Conservation (phyloP, 2,113 vertebrate genomes). For the Urocynchramus pylzowi region DNA sequence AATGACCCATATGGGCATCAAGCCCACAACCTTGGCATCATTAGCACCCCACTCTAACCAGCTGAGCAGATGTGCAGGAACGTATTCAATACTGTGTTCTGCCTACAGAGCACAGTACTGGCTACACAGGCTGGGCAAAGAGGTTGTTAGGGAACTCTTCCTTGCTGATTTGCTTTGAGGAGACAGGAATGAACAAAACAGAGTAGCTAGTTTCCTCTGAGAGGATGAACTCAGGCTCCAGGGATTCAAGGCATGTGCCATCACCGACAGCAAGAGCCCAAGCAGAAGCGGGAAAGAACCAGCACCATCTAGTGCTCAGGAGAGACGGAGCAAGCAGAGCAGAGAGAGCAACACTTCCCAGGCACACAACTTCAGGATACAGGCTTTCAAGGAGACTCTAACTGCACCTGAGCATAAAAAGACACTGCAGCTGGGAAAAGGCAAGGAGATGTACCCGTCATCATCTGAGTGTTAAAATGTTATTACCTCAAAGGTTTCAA, state of each 20-base stretch:
- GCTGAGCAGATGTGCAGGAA: not conserved
- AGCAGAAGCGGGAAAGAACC: not conserved
- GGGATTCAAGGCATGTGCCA: fast-evolving
- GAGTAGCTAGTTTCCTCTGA: not conserved
- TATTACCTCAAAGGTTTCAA: not conserved
- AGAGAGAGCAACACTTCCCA: fast-evolving
- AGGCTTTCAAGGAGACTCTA: not conserved
- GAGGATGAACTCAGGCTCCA: not conserved
- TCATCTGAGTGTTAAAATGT: not conserved
- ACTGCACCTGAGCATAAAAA: not conserved
- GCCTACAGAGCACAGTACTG: not conserved
- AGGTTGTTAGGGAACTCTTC: not conserved
- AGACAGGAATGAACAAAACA: not conserved
- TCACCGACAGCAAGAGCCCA: fast-evolving
- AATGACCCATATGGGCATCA: fast-evolving
- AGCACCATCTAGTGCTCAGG: constrained; percentile 45
- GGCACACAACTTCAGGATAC: not conserved
- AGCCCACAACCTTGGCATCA: not conserved
- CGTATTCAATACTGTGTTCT: not conserved
- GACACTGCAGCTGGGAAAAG: not conserved
- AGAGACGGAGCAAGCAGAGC: not conserved
- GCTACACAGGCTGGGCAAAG: not conserved
- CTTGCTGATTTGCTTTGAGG: not conserved
- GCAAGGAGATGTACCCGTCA: not conserved
- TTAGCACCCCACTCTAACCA: fast-evolving